phyloP scores from a whole-genome alignment of 2,888 invertebrate genomes.

The Acronicta alni region DNA sequence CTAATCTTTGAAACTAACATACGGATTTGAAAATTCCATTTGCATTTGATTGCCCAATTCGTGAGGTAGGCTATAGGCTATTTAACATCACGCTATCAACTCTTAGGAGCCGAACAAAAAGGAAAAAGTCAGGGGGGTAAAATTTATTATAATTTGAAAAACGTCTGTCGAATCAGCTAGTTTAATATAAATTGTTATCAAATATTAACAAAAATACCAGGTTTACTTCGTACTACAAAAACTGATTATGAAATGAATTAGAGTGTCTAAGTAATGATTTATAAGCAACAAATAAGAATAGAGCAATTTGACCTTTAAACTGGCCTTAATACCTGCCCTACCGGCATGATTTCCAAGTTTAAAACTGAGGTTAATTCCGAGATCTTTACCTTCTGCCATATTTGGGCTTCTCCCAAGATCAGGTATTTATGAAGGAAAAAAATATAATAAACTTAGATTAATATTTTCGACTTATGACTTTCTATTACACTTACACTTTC shows the following conservation, averaged over 20 bases:
- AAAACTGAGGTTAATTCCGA: constrained; percentile 65
- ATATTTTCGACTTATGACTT: too few species aligned
- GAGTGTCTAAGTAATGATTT: constrained; percentile 13
- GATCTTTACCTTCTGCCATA: constrained; percentile 58
- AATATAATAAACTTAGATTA: not conserved
- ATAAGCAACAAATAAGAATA: constrained; percentile 33
- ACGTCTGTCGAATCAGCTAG: too few species aligned
- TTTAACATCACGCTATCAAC: too few species aligned
- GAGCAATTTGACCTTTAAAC: constrained; percentile 63
- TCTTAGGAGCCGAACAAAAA: too few species aligned
- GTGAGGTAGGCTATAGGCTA: too few species aligned
- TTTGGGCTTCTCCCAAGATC: constrained; percentile 41
- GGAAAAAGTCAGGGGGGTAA: too few species aligned
- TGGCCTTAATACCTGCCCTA: constrained; percentile 61
- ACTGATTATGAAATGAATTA: not conserved
- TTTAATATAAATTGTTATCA: too few species aligned
- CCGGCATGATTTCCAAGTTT: constrained; percentile 60
- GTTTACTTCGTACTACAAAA: not conserved
- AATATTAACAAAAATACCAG: not conserved
- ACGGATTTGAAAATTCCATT: too few species aligned
- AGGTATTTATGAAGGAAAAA: not conserved
- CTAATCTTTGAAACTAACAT: too few species aligned
- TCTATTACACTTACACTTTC: too few species aligned
- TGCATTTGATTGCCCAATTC: too few species aligned
- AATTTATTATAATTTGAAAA: too few species aligned